Base-by-base conservation (phyloP, 1,140 invertebrate species). In the Zaprionus kolodkinae region DNA sequence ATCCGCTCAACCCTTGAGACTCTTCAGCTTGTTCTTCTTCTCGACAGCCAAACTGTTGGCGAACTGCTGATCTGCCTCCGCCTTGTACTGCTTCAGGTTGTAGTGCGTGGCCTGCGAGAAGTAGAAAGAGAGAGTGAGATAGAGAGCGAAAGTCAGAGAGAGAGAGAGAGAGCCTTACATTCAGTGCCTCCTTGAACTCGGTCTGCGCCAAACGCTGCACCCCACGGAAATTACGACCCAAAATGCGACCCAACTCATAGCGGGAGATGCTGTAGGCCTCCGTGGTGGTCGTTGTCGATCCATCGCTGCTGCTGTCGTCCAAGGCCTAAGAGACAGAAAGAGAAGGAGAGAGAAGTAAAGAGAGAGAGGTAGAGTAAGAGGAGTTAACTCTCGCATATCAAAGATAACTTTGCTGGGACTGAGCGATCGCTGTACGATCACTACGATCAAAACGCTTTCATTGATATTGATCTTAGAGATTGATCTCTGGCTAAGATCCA, bases 211-310 rank as follows among this genome's bases (percentile, higher is more conserved):
- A 45, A 35, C 87, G 91, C 25, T 92, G 79, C 6, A 92, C 33
- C 6, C 92, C 92, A 5, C 92, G 81, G 55, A 81, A 93, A 60
- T 93, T 93, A 9, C 92, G 75, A 11, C 91, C 91, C 43, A 92
- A 38, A 45, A 93, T 92, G 12, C 82, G 78, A 6, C 92, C 92
- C 45, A 93, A 64, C 54, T 93, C 92, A 38, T 92, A 92, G n/a
- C 92, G 77, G 2, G 92, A 92, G n/a, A 93, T 92, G 13, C 74
- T 63, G 55, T 86, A 92, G 0, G 55, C 50, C 60, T 92, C 91
- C 0, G 92, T 92, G 0, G 91, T 91, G 4, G 68, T 71, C 11
- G 63, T 69, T 33, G 78, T 59, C 25, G 72, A 69, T 40, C 77
- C 72, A 52, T 63, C 74, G 12, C 59, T 76, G 2, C 59, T 76